phyloP scores from a whole-genome alignment of 1,140 invertebrate genomes.

The Penaeus vannamei region DNA sequence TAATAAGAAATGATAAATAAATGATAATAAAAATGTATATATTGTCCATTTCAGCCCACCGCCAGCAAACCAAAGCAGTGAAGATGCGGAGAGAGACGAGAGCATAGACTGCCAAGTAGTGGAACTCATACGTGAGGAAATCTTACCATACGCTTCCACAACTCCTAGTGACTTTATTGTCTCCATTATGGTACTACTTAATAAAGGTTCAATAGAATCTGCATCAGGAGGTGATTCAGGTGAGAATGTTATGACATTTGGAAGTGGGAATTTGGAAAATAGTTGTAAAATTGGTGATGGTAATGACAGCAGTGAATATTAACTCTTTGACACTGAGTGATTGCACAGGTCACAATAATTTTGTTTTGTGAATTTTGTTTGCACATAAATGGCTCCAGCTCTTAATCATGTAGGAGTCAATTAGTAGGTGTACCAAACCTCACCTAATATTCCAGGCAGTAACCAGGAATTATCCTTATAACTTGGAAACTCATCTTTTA shows the following conservation, averaged over 20 bases:
- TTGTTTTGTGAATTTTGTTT: too few species aligned
- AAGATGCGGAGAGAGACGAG: conserved; percentile 88
- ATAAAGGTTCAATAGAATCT: conserved; percentile 95
- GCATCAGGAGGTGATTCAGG: conserved; percentile 77
- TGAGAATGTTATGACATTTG: conserved; percentile 29
- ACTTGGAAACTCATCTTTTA: conserved; percentile 41
- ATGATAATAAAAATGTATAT: not conserved
- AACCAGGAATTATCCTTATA: not conserved
- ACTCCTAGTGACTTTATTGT: conserved; percentile 90
- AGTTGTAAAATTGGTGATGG: too few species aligned
- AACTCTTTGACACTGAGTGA: too few species aligned
- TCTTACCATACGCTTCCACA: conserved; percentile 84
- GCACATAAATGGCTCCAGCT: too few species aligned
- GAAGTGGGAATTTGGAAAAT: not conserved
- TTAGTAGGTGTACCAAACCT: too few species aligned
- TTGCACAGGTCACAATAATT: too few species aligned
- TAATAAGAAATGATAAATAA: too few species aligned
- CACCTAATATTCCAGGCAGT: too few species aligned
- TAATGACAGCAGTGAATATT: too few species aligned
- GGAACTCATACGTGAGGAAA: conserved; percentile 86
- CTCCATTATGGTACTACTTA: conserved; percentile 89
- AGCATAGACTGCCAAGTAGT: conserved; percentile 90
- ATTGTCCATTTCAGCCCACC: conserved; percentile 72
- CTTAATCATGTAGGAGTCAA: too few species aligned
- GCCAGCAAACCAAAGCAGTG: conserved; percentile 80